Conservation (phyloP, 2,888 invertebrate species). For the Candidula unifasciata region DNA sequence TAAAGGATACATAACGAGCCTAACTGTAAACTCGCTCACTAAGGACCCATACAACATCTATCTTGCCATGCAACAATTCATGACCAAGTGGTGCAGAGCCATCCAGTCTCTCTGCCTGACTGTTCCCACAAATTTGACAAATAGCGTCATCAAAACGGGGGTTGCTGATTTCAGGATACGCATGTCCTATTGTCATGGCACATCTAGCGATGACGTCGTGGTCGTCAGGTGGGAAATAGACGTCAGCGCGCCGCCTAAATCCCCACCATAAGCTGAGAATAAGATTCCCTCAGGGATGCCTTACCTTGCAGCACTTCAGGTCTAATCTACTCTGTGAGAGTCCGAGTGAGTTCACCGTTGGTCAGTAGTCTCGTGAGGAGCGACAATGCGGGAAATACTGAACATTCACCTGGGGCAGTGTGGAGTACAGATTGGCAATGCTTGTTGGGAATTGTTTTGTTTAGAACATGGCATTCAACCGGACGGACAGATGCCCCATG, state of each 20-base stretch:
- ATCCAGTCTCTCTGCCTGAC: too few relatives aligned
- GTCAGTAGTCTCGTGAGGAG: not conserved
- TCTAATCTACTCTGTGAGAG: not conserved
- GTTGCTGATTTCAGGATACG: too few relatives aligned
- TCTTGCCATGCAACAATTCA: too few relatives aligned
- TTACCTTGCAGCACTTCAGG: not conserved
- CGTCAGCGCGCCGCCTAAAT: not conserved
- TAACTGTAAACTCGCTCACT: too few relatives aligned
- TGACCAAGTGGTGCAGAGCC: too few relatives aligned
- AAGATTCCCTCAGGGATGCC: not conserved
- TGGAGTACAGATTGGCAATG: constrained; percentile 23
- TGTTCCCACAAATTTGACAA: too few relatives aligned
- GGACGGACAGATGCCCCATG: constrained; percentile 11
- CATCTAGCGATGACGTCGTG: not conserved
- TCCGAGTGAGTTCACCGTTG: not conserved
- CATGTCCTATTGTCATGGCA: not conserved
- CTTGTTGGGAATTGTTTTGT: constrained; percentile 1
- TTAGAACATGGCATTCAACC: constrained; percentile 26
- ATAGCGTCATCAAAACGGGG: too few relatives aligned
- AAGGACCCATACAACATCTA: too few relatives aligned
- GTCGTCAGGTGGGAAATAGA: not conserved
- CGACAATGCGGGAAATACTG: not conserved
- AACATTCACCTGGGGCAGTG: constrained; percentile 29
- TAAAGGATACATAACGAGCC: too few relatives aligned
- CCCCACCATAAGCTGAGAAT: not conserved